Conservation (phyloP, 2,888 invertebrate genomes). For the Venusia cambrica region DNA sequence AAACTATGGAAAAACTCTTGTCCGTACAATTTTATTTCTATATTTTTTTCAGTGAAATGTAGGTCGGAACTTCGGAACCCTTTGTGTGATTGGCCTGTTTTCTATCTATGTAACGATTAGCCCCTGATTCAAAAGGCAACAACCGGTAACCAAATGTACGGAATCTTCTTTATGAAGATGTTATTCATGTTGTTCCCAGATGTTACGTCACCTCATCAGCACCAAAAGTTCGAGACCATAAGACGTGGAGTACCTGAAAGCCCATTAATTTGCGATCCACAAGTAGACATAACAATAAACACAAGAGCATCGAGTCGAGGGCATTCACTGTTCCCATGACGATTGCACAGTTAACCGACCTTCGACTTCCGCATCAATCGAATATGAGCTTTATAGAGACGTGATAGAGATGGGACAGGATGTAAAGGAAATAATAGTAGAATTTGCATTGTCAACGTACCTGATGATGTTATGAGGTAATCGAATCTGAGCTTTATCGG, state of each 20-base stretch:
- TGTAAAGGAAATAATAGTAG: constrained; percentile 29
- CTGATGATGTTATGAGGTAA: constrained; percentile 9
- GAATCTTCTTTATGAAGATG: too few relatives aligned
- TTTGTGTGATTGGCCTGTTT: too few relatives aligned
- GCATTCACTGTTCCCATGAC: constrained; percentile 58
- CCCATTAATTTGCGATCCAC: constrained; percentile 31
- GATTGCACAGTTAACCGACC: constrained; percentile 55
- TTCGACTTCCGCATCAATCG: constrained; percentile 26
- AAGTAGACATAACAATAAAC: constrained; percentile 33
- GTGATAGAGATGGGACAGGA: constrained; percentile 28
- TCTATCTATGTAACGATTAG: too few relatives aligned
- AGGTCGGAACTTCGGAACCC: not conserved
- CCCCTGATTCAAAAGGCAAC: too few relatives aligned
- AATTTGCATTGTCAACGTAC: constrained; percentile 29
- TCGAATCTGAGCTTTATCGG: constrained; percentile 17
- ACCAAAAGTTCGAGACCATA: constrained; percentile 4
- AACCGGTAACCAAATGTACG: too few relatives aligned
- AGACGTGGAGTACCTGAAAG: constrained; percentile 3
- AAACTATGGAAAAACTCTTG: too few relatives aligned
- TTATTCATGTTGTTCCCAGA: too few relatives aligned
- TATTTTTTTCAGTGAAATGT: too few relatives aligned
- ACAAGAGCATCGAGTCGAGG: constrained; percentile 38
- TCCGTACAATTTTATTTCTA: too few relatives aligned
- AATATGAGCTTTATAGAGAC: constrained; percentile 35
- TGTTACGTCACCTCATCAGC: constrained; percentile 3